Percentiles rank a stretch among this genome's conserved stretches.
Evolutionary conservation across 2,797 vertebrate species (phyloP).

Genomic region (Diceros bicornis): DNA sequence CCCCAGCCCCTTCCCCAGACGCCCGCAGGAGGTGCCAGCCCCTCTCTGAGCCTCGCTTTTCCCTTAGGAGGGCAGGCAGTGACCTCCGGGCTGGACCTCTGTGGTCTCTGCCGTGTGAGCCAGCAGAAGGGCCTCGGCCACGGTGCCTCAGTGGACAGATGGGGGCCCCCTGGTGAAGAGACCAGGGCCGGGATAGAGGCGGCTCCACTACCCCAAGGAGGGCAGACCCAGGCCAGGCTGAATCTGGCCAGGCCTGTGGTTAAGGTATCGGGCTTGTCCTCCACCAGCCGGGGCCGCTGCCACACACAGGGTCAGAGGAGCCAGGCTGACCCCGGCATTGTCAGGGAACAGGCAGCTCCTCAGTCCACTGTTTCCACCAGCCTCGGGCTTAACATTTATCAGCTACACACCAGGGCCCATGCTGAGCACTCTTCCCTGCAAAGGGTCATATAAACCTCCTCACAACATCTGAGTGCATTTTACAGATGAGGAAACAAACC

Average conservation of each 20-base stretch:
- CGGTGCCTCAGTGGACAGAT: background rate
- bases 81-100: background rate
- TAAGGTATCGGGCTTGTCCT: background rate
- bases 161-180: background rate
- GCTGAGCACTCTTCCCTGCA: background rate
- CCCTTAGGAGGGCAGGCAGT: background rate
- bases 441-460: background rate
- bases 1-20: background rate
- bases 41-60: background rate
- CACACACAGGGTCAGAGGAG: background rate
- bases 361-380: background rate
- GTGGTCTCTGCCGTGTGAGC: background rate
- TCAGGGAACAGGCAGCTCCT: background rate
- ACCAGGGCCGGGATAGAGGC: background rate
- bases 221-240: background rate
- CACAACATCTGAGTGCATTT: fast-evolving
- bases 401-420: fast-evolving
- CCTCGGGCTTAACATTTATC: background rate
- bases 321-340: background rate
- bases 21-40: background rate
- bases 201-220: background rate
- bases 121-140: background rate
- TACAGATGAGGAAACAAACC: background rate
- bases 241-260: background rate
- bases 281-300: background rate